Conservation (phyloP, 1,140 invertebrate species). For the Papilio glaucus region DNA sequence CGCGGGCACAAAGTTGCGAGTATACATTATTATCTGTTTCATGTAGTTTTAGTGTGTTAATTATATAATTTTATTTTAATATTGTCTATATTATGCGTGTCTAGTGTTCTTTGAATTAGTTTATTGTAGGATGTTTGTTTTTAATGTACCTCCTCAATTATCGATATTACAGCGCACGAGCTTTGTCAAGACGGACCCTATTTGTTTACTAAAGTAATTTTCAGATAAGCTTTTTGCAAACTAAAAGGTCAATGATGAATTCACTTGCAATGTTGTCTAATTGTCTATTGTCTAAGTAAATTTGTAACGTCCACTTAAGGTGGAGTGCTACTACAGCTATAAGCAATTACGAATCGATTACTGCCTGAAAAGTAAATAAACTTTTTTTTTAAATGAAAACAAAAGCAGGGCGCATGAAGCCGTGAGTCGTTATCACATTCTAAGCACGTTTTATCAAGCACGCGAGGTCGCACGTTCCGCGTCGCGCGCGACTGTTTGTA, state of each 20-base stretch:
- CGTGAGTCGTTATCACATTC: slow-evolving; percentile 8
- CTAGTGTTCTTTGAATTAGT: no score
- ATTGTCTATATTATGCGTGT: not conserved
- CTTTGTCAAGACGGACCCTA: no score
- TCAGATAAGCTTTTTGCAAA: no score
- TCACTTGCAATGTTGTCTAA: no score
- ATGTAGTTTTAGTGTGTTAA: not conserved
- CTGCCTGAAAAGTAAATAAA: slow-evolving; percentile 5
- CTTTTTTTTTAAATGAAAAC: slow-evolving; percentile 17
- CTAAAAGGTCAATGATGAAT: no score
- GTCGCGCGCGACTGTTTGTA: slow-evolving; percentile 3
- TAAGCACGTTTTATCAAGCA: slow-evolving; percentile 17
- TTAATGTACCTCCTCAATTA: no score
- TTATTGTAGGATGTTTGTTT: no score
- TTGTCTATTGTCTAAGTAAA: no score
- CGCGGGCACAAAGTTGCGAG: slow-evolving; percentile 4
- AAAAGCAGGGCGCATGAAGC: not conserved
- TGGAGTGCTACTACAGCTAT: not conserved
- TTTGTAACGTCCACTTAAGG: no score
- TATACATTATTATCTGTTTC: slow-evolving; percentile 9
- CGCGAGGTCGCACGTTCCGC: slow-evolving; percentile 18
- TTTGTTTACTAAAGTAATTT: no score
- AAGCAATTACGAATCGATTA: not conserved
- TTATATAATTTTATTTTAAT: not conserved
- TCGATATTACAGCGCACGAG: no score